Evolutionary conservation across 37 sponge, comb jelly and placozoan genomes (phyloP).

Genomic region (Hormiphora californensis): DNA sequence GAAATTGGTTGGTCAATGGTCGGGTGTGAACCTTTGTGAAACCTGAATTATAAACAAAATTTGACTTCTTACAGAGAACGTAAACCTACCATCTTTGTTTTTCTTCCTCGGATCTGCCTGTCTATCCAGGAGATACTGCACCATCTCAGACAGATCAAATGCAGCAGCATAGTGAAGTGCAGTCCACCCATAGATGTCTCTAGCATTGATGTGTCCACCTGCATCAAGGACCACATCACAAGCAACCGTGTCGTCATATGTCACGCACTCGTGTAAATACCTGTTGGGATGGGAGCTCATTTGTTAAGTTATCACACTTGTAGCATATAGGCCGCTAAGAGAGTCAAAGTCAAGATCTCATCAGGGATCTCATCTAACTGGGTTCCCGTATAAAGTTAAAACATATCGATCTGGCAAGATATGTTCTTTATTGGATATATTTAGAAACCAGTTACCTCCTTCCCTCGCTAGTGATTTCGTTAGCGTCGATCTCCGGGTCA

Average conservation of each 20-base stretch:
- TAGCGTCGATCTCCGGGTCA: not conserved
- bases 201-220: not conserved
- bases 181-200: conserved; percentile 35
- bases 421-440: not conserved
- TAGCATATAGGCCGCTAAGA: too few relatives aligned
- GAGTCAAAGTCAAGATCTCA: not conserved
- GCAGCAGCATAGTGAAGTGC: conserved; percentile 46
- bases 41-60: not conserved
- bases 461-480: not conserved
- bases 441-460: not conserved
- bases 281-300: not conserved
- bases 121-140: conserved; percentile 1
- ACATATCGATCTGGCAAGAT: too few relatives aligned
- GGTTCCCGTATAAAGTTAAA: too few relatives aligned
- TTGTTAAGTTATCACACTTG: not conserved
- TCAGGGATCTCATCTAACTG: too few relatives aligned
- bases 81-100: conserved; percentile 14
- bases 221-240: conserved; percentile 42
- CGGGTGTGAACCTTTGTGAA: not conserved
- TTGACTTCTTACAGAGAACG: too few relatives aligned
- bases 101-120: not conserved
- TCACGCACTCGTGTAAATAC: conserved; percentile 51
- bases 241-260: conserved; percentile 16
- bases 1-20: not conserved
- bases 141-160: conserved; percentile 19